phyloP scores from a whole-genome alignment of 2,113 vertebrate species.

The Pseudorectes ferrugineus region DNA sequence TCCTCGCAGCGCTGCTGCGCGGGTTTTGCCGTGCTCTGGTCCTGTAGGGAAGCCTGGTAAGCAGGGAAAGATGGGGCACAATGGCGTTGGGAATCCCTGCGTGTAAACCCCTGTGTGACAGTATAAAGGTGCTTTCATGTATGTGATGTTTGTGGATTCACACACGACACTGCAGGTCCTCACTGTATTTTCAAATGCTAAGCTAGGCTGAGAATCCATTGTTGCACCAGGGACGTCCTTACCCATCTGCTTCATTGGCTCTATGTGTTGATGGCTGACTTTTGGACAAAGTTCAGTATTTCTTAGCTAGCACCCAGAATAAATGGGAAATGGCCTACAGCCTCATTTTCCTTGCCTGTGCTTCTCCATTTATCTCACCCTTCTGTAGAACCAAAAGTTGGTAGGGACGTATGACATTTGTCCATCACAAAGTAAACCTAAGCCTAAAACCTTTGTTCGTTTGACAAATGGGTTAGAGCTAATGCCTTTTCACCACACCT shows the following conservation, averaged over 20 bases:
- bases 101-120: fast-evolving
- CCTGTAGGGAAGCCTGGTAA: neutral
- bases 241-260: fast-evolving
- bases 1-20: fast-evolving
- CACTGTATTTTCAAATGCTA: neutral
- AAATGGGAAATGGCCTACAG: neutral
- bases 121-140: neutral
- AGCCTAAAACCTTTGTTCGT: neutral
- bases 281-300: neutral
- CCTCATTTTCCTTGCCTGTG: neutral
- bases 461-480: neutral
- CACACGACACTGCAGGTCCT: neutral
- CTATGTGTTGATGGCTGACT: fast-evolving
- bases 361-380: neutral
- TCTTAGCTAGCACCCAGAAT: neutral
- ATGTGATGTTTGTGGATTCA: neutral
- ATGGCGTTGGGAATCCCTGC: neutral
- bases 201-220: neutral
- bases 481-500: neutral
- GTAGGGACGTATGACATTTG: neutral
- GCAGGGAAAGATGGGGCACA: no score
- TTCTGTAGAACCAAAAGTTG: neutral
- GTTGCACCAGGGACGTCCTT: fast-evolving
- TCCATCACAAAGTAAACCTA: neutral
- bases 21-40: neutral